Conservation (phyloP, 2,888 invertebrate genomes). For the Xanthia icteritia region DNA sequence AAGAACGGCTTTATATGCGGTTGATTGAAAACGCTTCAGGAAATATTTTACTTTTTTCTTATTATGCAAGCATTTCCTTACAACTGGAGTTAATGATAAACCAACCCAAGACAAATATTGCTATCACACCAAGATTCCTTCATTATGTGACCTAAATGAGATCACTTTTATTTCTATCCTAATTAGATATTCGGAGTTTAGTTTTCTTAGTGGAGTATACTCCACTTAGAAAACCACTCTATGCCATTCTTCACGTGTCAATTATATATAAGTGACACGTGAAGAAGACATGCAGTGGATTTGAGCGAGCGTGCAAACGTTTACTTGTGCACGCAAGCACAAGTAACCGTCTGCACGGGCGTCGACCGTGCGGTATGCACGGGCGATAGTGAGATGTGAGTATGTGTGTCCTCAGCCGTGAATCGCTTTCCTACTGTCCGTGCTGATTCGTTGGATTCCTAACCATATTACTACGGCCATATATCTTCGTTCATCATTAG, state of each 20-base stretch:
- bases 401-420: constrained; percentile 65
- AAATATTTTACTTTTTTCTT: neutral
- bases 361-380: constrained; percentile 72
- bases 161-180: neutral
- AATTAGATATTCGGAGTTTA: neutral
- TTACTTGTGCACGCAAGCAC: constrained; percentile 27
- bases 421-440: constrained; percentile 67
- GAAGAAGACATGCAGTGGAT: constrained; percentile 3
- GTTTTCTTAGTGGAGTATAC: neutral
- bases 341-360: constrained; percentile 59
- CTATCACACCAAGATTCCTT: neutral
- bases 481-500: constrained; percentile 9
- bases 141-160: neutral
- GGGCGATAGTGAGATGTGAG: constrained; percentile 68
- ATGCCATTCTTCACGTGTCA: too few relatives aligned
- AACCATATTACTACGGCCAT: constrained; percentile 27
- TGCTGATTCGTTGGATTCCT: constrained; percentile 41
- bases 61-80: neutral
- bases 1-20: neutral
- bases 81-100: neutral
- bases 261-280: constrained; percentile 10
- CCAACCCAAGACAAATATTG: neutral
- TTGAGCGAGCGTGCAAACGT: constrained; percentile 2
- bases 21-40: neutral
- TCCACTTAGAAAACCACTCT: too few relatives aligned